Percentiles rank a stretch among this genome's conserved stretches.
These are phyloP conservation scores for Entomobrya multifasciata DNA, from an alignment of 2,888 invertebrate genomes.

Conservation along the genomic window DNA sequence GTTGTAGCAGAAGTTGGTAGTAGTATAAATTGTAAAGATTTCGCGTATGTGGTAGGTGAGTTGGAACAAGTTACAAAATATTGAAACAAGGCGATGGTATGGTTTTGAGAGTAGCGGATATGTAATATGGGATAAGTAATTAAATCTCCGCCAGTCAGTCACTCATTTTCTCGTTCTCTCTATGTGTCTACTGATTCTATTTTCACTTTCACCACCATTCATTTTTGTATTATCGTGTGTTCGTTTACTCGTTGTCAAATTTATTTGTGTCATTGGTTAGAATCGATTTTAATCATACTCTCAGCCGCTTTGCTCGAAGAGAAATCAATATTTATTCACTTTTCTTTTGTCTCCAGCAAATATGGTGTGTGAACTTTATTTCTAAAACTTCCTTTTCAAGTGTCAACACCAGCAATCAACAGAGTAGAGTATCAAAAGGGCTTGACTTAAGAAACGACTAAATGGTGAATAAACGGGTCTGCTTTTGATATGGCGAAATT, in stretches of 20 bases:
- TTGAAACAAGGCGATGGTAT: too few species aligned
- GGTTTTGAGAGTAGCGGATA: constrained; percentile 22
- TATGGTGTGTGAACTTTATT: neutral
- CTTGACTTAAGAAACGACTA: constrained; percentile 53
- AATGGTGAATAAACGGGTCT: constrained; percentile 44
- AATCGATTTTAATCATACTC: constrained; percentile 25
- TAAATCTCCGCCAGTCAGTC: constrained; percentile 60
- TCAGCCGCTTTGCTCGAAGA: neutral
- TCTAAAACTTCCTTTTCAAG: neutral
- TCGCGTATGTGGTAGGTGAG: too few species aligned
- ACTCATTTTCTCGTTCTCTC: constrained; percentile 24
- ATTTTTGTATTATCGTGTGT: neutral
- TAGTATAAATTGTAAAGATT: too few species aligned
- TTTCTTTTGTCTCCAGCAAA: neutral
- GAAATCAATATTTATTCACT: constrained; percentile 10
- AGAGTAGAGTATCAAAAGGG: constrained; percentile 10
- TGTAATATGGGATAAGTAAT: constrained; percentile 51
- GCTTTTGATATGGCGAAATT: constrained; percentile 53
- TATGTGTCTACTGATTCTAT: constrained; percentile 1
- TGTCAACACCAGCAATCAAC: constrained; percentile 35
- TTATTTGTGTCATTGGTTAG: neutral
- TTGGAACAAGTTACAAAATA: too few species aligned
- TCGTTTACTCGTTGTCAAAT: neutral
- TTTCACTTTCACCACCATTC: constrained; percentile 34
- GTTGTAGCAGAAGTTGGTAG: too few species aligned